Evolutionary conservation across 2,113 vertebrate species (phyloP), one percentile per base, ranked within the genome.

Genomic region (Pelecanoides urinatrix): DNA sequence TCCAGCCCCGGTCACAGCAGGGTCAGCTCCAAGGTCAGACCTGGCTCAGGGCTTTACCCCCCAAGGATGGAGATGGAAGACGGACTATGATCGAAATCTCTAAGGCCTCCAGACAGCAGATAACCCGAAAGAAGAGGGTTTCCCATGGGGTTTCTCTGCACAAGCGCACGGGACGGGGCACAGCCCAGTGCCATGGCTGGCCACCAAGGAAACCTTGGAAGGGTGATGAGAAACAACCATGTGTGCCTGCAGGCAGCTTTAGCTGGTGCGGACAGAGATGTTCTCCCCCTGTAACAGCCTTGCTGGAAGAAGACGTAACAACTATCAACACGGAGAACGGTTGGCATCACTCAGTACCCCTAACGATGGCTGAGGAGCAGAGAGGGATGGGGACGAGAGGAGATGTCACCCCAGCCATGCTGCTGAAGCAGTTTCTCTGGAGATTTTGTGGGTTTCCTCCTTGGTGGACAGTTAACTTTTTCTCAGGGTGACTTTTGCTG

Each of bases 91-190:
- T 1, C 3, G 3, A 81, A 76, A 25, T 27, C 38, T 42, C 29
- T 26, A 32, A 82, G 59, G 76, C 36, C 68, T 70, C 36, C 9
- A 15, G 36, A 18, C 38, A 77, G 50, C 65, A 59, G 34, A 53
- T 15, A 34, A 52, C 14, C 11, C 0, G 1, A 27, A n/a, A 38
- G 34, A 65, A 58, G 36, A 59, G 38, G 9, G 12, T 30, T 92
- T 82, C 13, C 42, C 1, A 1, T 4, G 15, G 52, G 16, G n/a
- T 27, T 84, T 53, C 52, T 66, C 79, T 50, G 9, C 67, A 36
- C 0, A 0, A 67, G 26, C 0, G 0, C 7, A 3, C 10, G 61
- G 59, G n/a, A 36, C 0, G 2, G 32, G 73, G 29, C 45, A 22
- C 13, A 30, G 82, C 16, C 13, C 38, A 13, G 15, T 5, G 27